phyloP scores from a whole-genome alignment of 2,113 vertebrate species.

The Rhizomys pruinosus region DNA sequence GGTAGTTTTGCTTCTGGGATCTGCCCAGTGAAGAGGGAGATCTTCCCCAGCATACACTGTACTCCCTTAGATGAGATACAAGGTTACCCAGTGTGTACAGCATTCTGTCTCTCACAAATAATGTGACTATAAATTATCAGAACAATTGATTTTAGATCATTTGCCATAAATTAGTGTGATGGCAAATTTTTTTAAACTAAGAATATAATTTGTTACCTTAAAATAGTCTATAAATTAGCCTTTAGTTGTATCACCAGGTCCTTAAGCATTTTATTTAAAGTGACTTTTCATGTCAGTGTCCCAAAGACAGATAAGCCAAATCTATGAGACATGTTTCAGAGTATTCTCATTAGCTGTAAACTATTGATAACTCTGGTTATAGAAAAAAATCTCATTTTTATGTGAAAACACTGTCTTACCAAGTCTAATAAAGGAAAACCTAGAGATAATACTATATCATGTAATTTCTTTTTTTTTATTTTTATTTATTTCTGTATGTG shows the following conservation, averaged over 20 bases:
- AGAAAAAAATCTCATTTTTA: conserved; percentile 50
- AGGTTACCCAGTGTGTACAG: background rate
- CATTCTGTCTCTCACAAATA: background rate
- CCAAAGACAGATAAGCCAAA: conserved; percentile 9
- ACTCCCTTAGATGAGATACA: background rate
- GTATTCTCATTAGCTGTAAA: conserved; percentile 19
- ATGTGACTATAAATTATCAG: background rate
- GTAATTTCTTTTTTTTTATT: conserved; percentile 73
- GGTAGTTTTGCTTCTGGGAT: background rate
- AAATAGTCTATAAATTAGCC: conserved; percentile 34
- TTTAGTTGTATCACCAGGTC: conserved; percentile 17
- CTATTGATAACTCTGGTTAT: background rate
- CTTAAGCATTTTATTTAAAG: conserved; percentile 48
- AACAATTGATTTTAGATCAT: background rate
- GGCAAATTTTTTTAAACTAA: background rate
- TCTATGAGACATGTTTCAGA: conserved; percentile 8
- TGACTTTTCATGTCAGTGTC: background rate
- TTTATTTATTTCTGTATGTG: too few species aligned
- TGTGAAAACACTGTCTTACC: conserved; percentile 50
- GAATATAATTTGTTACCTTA: background rate
- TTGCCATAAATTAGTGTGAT: background rate
- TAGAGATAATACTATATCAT: conserved; percentile 58
- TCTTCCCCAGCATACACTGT: background rate
- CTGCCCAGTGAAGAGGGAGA: background rate
- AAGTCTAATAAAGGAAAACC: conserved; percentile 51